These are phyloP conservation scores for Julus scanicus DNA, from an alignment of 2,888 invertebrate genomes.

Conservation along the genomic window DNA sequence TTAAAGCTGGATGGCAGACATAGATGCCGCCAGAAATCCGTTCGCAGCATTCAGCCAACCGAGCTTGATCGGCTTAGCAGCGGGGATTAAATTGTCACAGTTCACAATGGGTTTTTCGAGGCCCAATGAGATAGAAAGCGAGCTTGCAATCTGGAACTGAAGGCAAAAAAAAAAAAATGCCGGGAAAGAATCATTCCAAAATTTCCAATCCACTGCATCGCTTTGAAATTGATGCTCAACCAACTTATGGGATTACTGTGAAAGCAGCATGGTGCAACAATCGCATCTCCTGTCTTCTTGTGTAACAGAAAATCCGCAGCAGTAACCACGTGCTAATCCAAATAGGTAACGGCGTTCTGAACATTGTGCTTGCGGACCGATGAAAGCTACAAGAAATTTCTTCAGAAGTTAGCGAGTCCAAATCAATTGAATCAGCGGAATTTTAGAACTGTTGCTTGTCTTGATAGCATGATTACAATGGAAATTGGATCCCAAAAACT, in stretches of 20 bases:
- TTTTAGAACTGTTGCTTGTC: too few relatives aligned
- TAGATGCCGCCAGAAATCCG: slow-evolving; percentile 32
- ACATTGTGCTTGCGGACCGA: neutral
- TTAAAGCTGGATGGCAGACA: neutral
- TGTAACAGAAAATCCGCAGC: neutral
- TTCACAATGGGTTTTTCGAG: slow-evolving; percentile 47
- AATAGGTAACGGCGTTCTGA: neutral
- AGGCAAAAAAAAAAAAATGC: neutral
- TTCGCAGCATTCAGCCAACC: slow-evolving; percentile 12
- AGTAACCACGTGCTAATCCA: neutral
- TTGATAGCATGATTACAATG: too few relatives aligned
- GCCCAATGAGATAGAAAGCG: slow-evolving; percentile 22
- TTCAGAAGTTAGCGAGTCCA: too few relatives aligned
- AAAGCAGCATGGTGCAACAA: slow-evolving; percentile 1
- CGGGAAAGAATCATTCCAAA: slow-evolving; percentile 15
- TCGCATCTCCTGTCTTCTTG: slow-evolving; percentile 36
- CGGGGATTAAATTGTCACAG: slow-evolving; percentile 49
- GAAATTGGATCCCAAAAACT: too few relatives aligned
- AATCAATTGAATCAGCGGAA: too few relatives aligned
- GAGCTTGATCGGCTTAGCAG: slow-evolving; percentile 46
- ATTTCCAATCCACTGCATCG: slow-evolving; percentile 15
- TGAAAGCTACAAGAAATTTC: too few relatives aligned
- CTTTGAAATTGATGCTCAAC: slow-evolving; percentile 34
- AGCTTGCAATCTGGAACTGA: neutral
- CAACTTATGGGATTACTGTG: slow-evolving; percentile 17